Conservation (phyloP, 1,140 invertebrate species). For the Laupala kohalensis region DNA sequence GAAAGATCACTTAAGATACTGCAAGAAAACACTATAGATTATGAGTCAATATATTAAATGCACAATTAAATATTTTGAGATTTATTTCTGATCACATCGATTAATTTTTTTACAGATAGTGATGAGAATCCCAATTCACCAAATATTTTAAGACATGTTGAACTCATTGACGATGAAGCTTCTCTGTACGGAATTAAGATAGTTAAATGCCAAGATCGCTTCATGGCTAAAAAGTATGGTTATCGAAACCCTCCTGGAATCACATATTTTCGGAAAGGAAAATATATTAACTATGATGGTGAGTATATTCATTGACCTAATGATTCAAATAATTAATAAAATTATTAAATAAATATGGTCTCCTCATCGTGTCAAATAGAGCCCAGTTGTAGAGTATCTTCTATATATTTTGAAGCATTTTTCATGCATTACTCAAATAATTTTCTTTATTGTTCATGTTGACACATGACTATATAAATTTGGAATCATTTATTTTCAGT, state of each 20-base stretch:
- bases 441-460: neutral
- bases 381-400: too few relatives aligned
- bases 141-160: constrained; percentile 65
- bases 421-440: too few relatives aligned
- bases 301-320: constrained; percentile 9
- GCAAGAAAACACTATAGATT: too few relatives aligned
- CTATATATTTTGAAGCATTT: too few relatives aligned
- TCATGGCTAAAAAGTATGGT: constrained; percentile 92
- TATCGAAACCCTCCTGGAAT: constrained; percentile 78
- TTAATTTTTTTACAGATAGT: constrained; percentile 48
- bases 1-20: too few relatives aligned
- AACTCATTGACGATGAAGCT: constrained; percentile 84
- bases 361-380: too few relatives aligned
- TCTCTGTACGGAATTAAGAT: constrained; percentile 84
- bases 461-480: neutral
- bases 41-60: too few relatives aligned
- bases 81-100: too few relatives aligned
- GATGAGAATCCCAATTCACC: constrained; percentile 69
- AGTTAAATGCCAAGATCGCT: constrained; percentile 72
- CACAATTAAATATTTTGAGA: too few relatives aligned
- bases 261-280: constrained; percentile 81
- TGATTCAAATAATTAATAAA: neutral
- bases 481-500: too few relatives aligned
- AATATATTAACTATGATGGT: constrained; percentile 83
- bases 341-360: too few relatives aligned